Base-by-base conservation (phyloP, 2,888 invertebrate genomes). In the Sialis fuliginosa region DNA sequence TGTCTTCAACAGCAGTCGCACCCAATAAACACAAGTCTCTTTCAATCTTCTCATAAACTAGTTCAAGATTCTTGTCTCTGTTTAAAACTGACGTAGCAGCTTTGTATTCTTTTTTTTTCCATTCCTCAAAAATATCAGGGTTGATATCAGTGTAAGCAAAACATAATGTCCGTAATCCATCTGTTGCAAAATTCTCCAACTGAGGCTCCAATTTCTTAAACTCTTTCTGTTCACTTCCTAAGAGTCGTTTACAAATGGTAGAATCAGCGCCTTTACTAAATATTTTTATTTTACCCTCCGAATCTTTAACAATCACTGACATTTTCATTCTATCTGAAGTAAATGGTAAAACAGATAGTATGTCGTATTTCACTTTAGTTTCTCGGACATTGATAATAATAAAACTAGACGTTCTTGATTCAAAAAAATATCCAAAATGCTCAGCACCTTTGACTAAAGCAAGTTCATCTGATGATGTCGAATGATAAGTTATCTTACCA, bases 381-480 rank as follows among this genome's bases (percentile, higher is more conserved):
- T 84, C 90, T 52, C 79, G 59, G 6, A 80, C 81, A 54, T 77
- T 72, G 49, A 97, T 75, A 59, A 83, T 79, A 33, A 96, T 92
- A 54, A 75, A 72, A 45, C 77, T 69, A 0, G 98, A 97, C 40
- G 93, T 93, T 57, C 98, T 77, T 46, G 85, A 85, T 58, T 83
- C 79, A 67, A 98, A 97, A 48, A 85, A 77, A 68, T 82, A 96
- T 35, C 95, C 95, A 62, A 85, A 84, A 54, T 72, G 69, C 51
- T 79, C 75, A 33, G 96, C 97, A 47, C 95, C 98, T 60, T 86
- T 77, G 44, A 99, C 96, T 47, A 99, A 69, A 9, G 98, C 98
- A 55, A 88, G 78, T 68, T 98, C 97, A 70, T 98, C 97, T 78
- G 96, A 96, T 49, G 95, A 95, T n/a, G 96, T 95, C 1, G 96